These are phyloP conservation scores for Cyphomyrmex costatus DNA, from an alignment of 1,140 invertebrate species.

Conservation along the genomic window DNA sequence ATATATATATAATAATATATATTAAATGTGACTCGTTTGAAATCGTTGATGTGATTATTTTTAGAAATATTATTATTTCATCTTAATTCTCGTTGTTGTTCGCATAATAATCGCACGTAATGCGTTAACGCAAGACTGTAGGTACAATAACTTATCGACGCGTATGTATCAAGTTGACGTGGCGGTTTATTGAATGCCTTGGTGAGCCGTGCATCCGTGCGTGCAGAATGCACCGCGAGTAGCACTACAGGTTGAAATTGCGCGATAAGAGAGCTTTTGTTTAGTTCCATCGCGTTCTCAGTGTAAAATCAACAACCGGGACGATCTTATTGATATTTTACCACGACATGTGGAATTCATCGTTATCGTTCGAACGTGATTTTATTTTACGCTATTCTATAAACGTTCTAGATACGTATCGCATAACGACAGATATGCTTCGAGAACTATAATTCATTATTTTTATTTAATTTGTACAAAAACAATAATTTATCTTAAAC, in stretches of 20 bases:
- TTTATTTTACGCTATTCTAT: neutral
- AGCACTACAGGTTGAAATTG: neutral
- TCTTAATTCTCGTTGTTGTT: too few species aligned
- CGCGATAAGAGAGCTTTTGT: slow-evolving; percentile 27
- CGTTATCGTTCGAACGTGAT: slow-evolving; percentile 37
- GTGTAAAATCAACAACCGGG: neutral
- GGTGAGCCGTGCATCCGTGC: neutral
- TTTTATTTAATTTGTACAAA: neutral
- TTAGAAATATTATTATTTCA: too few species aligned
- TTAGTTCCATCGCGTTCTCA: neutral
- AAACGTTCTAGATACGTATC: too few species aligned
- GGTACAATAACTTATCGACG: neutral
- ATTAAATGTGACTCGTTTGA: too few species aligned
- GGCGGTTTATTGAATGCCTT: neutral
- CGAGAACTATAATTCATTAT: neutral
- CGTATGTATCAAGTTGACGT: neutral
- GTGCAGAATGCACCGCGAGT: slow-evolving; percentile 5
- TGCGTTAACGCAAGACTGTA: too few species aligned
- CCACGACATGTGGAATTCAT: neutral
- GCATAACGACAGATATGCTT: neutral
- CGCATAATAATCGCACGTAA: too few species aligned
- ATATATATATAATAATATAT: too few species aligned
- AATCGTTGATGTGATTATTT: too few species aligned
- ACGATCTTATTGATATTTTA: neutral
- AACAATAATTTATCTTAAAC: neutral